Evolutionary conservation across 1,140 invertebrate genomes (phyloP).

Genomic region (Wasmannia auropunctata): DNA sequence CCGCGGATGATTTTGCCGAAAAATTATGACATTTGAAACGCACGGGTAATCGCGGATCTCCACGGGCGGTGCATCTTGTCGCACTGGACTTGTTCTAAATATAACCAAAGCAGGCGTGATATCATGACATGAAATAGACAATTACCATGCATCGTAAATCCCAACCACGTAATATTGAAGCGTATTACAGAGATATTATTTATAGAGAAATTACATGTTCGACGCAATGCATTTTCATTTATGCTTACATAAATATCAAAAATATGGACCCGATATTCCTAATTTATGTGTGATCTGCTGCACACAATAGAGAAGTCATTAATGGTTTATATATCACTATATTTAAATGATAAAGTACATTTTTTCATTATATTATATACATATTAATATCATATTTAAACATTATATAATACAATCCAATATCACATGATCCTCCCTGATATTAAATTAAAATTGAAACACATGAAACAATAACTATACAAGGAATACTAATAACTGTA

Average conservation of each 20-base stretch:
- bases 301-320: neutral
- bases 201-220: neutral
- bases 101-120: conserved; percentile 25
- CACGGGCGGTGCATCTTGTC: conserved; percentile 16
- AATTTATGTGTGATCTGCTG: neutral
- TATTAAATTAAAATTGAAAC: conserved; percentile 32
- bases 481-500: conserved; percentile 4
- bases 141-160: neutral
- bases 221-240: neutral
- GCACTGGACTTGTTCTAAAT: conserved; percentile 29
- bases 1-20: conserved; percentile 3
- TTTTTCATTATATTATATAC: conserved; percentile 32
- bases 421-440: conserved; percentile 44
- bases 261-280: neutral
- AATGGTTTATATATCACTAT: neutral
- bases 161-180: neutral
- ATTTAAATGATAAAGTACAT: conserved; percentile 52
- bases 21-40: conserved; percentile 40
- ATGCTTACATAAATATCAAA: neutral
- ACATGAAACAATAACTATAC: neutral
- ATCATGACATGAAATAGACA: conserved; percentile 13
- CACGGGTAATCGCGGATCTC: conserved; percentile 9
- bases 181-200: neutral
- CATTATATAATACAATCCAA: conserved; percentile 39
- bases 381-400: conserved; percentile 34